Percentiles rank a stretch among this genome's conserved stretches.
phyloP scores from a whole-genome alignment of 2,888 invertebrate species.

The Coenonympha glycerion region DNA sequence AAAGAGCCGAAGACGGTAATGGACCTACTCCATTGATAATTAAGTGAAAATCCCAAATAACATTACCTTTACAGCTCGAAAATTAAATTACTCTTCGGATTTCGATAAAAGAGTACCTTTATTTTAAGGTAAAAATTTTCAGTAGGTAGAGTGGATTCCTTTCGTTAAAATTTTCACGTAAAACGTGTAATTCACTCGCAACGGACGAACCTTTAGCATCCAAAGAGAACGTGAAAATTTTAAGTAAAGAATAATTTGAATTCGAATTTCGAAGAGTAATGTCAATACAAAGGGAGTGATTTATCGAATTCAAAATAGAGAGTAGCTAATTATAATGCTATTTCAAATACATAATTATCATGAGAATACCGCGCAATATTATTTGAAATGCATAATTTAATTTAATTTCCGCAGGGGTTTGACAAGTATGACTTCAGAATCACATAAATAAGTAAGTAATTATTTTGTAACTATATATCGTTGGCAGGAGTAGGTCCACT shows the following conservation, averaged over 20 bases:
- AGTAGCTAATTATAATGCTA: not conserved
- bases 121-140: not conserved
- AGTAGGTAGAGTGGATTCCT: not conserved
- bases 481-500: too few species aligned
- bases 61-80: too few species aligned
- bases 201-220: not conserved
- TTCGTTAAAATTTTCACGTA: not conserved
- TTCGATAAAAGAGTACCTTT: not conserved
- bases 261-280: not conserved
- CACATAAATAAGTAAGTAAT: too few species aligned
- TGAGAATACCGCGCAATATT: too few species aligned
- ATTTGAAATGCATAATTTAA: too few species aligned
- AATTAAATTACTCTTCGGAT: not conserved
- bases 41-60: too few species aligned
- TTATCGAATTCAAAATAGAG: not conserved
- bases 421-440: too few species aligned
- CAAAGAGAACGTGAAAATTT: conserved; percentile 3
- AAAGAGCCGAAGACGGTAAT: too few species aligned
- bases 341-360: not conserved
- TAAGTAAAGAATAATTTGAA: not conserved
- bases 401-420: too few species aligned
- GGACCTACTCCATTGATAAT: too few species aligned
- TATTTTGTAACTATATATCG: too few species aligned
- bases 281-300: not conserved
- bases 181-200: not conserved